Percentiles rank a stretch among this genome's conserved stretches.
Conservation (phyloP, 2,888 invertebrate species). For the Sicus ferrugineus region DNA sequence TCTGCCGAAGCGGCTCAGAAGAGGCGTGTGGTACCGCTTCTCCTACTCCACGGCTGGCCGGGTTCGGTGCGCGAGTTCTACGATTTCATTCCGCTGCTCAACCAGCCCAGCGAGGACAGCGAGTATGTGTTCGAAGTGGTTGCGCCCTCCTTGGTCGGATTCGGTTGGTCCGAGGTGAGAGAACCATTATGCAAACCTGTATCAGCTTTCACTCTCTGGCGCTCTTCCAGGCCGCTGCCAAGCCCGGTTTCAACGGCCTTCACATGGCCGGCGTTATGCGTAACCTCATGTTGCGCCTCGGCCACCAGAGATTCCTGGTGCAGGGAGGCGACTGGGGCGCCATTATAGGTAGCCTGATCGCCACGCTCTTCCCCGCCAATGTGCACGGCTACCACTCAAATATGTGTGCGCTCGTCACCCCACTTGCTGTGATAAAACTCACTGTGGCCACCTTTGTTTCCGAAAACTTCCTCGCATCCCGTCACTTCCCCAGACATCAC, state of each 20-base stretch:
- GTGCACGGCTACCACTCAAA: constrained; percentile 72
- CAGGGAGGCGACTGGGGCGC: constrained; percentile 89
- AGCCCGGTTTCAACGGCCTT: constrained; percentile 57
- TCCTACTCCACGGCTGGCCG: constrained; percentile 89
- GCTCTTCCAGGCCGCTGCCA: constrained; percentile 64
- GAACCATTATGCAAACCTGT: too few relatives aligned
- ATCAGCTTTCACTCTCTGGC: too few relatives aligned
- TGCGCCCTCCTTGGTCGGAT: constrained; percentile 75
- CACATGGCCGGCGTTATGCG: constrained; percentile 69
- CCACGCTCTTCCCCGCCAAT: constrained; percentile 71
- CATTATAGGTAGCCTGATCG: constrained; percentile 70
- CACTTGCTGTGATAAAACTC: constrained; percentile 57
- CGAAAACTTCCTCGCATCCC: constrained; percentile 68
- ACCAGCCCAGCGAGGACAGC: constrained; percentile 65
- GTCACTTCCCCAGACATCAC: constrained; percentile 65
- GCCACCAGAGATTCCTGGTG: constrained; percentile 71
- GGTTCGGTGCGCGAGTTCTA: constrained; percentile 83
- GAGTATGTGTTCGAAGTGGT: constrained; percentile 75
- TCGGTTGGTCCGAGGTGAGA: constrained; percentile 73
- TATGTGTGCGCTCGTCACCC: constrained; percentile 65
- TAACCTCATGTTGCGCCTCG: constrained; percentile 75
- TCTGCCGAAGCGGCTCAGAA: constrained; percentile 66
- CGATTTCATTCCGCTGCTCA: constrained; percentile 48
- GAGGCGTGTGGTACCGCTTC: constrained; percentile 72
- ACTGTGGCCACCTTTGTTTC: constrained; percentile 68